A percentile compares a stretch with the other conserved stretches of the same genome.
These are phyloP conservation scores for Netelia melanura DNA, from an alignment of 2,888 invertebrate genomes.

Conservation along the genomic window DNA sequence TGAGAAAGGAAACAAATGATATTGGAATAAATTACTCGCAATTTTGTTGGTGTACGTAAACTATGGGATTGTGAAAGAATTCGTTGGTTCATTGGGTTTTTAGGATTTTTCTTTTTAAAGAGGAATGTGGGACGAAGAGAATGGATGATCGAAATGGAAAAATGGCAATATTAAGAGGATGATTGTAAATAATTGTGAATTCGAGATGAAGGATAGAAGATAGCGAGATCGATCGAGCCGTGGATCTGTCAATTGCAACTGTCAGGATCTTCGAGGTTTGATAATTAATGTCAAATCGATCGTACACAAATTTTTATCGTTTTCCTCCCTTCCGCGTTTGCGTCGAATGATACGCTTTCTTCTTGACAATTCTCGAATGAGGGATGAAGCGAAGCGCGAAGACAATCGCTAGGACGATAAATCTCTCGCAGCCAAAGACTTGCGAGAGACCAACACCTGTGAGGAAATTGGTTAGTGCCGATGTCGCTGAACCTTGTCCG, in stretches of 20 bases:
- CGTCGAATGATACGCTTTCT: neutral
- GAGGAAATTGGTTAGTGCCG: constrained; percentile 73
- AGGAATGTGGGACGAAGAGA: neutral
- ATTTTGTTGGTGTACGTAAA: no score
- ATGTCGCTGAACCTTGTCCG: constrained; percentile 69
- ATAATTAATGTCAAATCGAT: constrained; percentile 32
- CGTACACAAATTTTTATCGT: constrained; percentile 31
- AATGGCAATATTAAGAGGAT: no score
- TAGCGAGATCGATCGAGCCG: constrained; percentile 7
- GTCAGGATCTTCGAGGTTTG: constrained; percentile 10
- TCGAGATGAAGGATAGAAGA: neutral
- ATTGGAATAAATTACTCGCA: no score
- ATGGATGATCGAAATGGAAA: neutral
- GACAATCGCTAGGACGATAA: constrained; percentile 78
- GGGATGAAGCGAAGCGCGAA: constrained; percentile 75
- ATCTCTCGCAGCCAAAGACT: constrained; percentile 78
- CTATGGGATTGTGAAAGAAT: no score
- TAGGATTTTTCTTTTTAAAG: no score
- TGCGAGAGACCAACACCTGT: constrained; percentile 73
- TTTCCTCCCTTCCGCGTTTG: constrained; percentile 31
- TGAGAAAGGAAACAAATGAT: no score
- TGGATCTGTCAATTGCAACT: constrained; percentile 38
- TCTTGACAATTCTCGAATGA: constrained; percentile 27
- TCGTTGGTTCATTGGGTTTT: no score
- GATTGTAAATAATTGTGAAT: no score